Conservation (phyloP, 2,888 invertebrate genomes). For the Hypena proboscidalis region DNA sequence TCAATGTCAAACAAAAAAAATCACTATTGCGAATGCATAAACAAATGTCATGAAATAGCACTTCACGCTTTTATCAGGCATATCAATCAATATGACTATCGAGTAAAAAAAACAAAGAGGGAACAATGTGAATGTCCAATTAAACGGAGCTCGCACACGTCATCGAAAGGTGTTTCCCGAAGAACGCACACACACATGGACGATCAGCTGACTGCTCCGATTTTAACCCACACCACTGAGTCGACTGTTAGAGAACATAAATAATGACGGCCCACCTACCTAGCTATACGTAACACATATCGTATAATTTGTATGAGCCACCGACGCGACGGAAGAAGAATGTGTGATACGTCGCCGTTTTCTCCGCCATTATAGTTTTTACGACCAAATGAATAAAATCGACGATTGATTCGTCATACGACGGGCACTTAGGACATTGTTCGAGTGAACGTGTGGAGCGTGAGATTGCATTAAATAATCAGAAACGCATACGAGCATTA, state of each 20-base stretch:
- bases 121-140: conserved; percentile 84
- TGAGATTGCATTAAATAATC: conserved; percentile 81
- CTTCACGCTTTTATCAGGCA: conserved; percentile 48
- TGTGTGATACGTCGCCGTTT: conserved; percentile 75
- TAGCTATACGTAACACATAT: conserved; percentile 81
- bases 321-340: conserved; percentile 71
- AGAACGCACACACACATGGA: conserved; percentile 77
- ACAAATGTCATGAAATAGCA: conserved; percentile 38
- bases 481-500: conserved; percentile 67
- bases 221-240: conserved; percentile 83
- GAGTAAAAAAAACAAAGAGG: conserved; percentile 68
- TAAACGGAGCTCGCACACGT: conserved; percentile 83
- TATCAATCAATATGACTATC: conserved; percentile 54
- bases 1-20: conserved; percentile 29
- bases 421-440: conserved; percentile 68
- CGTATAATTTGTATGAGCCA: conserved; percentile 83
- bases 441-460: conserved; percentile 50
- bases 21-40: conserved; percentile 21
- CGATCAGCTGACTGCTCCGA: conserved; percentile 85
- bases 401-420: conserved; percentile 55
- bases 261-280: conserved; percentile 85
- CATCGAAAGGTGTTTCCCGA: conserved; percentile 86
- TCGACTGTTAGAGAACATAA: conserved; percentile 84
- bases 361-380: conserved; percentile 72
- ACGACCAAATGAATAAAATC: conserved; percentile 68